Conservation (phyloP, 2,888 invertebrate species). For the Mythimna lalbum region DNA sequence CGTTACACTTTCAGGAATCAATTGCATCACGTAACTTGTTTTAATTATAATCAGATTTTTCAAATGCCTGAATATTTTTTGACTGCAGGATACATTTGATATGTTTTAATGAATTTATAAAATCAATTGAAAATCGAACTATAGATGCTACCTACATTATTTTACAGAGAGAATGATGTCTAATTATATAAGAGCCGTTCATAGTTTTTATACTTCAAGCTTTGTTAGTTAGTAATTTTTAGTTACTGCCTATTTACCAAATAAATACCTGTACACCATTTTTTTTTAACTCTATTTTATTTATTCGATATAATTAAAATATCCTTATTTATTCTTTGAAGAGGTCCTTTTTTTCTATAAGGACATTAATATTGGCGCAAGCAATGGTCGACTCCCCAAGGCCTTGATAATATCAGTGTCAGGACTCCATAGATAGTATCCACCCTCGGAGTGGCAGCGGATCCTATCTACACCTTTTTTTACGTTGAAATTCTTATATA, state of each 20-base stretch:
- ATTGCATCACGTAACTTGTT: background rate
- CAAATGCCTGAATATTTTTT: background rate
- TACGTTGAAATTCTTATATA: too few species aligned
- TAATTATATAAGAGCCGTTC: slow-evolving; percentile 23
- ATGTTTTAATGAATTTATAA: too few species aligned
- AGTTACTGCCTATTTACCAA: background rate
- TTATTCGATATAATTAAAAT: background rate
- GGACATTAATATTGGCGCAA: too few species aligned
- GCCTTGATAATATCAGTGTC: too few species aligned
- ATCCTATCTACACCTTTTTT: too few species aligned
- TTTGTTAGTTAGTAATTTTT: slow-evolving; percentile 20
- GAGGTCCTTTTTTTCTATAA: too few species aligned
- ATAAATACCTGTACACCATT: slow-evolving; percentile 13
- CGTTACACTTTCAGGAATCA: background rate
- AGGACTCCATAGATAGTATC: too few species aligned
- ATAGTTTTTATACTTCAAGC: slow-evolving; percentile 31
- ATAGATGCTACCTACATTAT: slow-evolving; percentile 1
- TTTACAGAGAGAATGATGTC: slow-evolving; percentile 21
- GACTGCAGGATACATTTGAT: too few species aligned
- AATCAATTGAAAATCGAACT: too few species aligned
- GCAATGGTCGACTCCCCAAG: too few species aligned
- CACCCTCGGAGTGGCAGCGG: too few species aligned
- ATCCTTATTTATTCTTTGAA: too few species aligned
- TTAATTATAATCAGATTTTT: background rate
- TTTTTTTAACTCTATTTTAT: background rate